These are phyloP conservation scores for Ctenochaetus hawaiiensis DNA, from an alignment of 2,797 vertebrate genomes.

Conservation along the genomic window DNA sequence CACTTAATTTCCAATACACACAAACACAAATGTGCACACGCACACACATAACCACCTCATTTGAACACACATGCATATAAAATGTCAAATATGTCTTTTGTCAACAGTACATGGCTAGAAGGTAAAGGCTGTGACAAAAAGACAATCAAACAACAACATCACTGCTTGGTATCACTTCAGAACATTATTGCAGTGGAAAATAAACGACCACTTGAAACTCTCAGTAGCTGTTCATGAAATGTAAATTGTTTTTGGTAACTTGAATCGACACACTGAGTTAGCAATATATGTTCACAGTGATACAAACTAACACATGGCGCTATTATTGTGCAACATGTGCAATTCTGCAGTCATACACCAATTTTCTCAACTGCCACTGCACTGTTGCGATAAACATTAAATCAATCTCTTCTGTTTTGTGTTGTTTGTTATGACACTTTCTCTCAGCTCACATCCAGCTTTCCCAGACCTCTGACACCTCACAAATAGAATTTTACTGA, in stretches of 20 bases:
- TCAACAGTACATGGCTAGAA: not conserved
- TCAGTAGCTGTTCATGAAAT: constrained; percentile 11
- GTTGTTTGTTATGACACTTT: constrained; percentile 69
- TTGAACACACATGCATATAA: not conserved
- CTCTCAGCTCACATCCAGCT: constrained; percentile 58
- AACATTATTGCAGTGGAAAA: constrained; percentile 13
- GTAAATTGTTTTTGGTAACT: constrained; percentile 43
- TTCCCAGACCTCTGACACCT: constrained; percentile 69
- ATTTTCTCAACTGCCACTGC: constrained; percentile 56
- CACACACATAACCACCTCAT: constrained; percentile 9
- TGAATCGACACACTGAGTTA: constrained; percentile 4
- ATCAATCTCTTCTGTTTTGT: constrained; percentile 67
- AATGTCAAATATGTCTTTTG: not conserved
- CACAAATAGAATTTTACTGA: constrained; percentile 67
- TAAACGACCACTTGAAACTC: constrained; percentile 22
- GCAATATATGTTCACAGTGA: constrained; percentile 10
- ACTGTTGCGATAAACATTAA: constrained; percentile 62
- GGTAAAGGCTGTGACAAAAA: not conserved
- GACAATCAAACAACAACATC: constrained; percentile 23
- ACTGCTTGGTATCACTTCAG: not conserved
- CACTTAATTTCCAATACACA: constrained; percentile 32
- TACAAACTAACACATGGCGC: constrained; percentile 30
- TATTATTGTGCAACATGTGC: constrained; percentile 35
- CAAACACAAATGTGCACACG: constrained; percentile 9
- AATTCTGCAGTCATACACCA: constrained; percentile 32